Evolutionary conservation across 2,113 vertebrate species (phyloP), one percentile per base, ranked within the genome.

Genomic region (Pipa parva): DNA sequence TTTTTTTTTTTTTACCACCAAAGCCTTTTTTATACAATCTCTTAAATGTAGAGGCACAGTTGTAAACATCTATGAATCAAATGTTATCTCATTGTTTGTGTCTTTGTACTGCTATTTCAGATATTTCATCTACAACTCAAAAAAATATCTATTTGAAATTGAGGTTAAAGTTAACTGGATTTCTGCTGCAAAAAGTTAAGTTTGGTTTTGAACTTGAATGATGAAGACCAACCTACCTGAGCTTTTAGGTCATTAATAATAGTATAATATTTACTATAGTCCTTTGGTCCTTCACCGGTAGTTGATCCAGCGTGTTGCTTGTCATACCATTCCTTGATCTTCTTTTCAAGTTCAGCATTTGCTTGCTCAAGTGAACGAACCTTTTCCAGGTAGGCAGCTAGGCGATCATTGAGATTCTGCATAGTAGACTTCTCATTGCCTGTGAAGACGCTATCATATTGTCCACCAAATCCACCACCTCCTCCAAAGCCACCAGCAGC

Each of bases 391-490:
- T 87, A 90, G 78, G 72, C 92, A 8, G 92, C 92, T 75, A 95
- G 81, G 4, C 93, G 92, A 78, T 54, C 89, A 50, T 95, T 95
- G 71, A 95, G 92, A 71, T 90, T 91, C 85, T 95, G 92, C 93
- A 95, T 95, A 73, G 92, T 90, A 68, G 93, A 92, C 71, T 95
- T 95, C 13, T 93, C 91, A 1, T 77, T 83, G 37, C 79, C 80
- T 0, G 80, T 76, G 2, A 84, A 74, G 22, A 85, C 69, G 5
- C 75, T 66, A 7, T 31, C 10, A 6, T 31, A 10, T 6, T 31
- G 29, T 4, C 42, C 42, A 46, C 36, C 25, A 46, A 26, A 21
- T 15, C 37, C 37, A 17, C 17, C 26, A 49, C 27, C 27, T n/a
- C 26, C 26, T 10, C 52, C 63, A 48, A 4, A 24, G 18, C 37